These are phyloP conservation scores for Ricordea florida DNA, from an alignment of 92 coral and sea anemone species.

Conservation along the genomic window DNA sequence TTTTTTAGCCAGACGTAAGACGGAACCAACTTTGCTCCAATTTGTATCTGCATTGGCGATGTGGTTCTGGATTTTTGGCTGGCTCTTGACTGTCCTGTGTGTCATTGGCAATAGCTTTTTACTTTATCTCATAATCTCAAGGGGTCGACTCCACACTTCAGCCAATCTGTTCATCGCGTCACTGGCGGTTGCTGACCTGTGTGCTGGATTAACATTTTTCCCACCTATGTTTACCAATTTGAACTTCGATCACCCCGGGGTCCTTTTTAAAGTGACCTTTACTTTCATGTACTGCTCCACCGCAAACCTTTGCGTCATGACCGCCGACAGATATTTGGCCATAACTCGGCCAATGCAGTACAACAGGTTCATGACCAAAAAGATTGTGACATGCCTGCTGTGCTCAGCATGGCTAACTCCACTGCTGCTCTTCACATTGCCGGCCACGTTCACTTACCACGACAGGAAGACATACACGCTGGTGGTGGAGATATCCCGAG, in stretches of 20 bases:
- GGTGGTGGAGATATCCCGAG: background rate
- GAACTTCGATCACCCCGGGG: background rate
- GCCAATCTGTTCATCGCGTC: slow-evolving; percentile 7
- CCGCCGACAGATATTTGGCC: slow-evolving; percentile 49
- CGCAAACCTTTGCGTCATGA: slow-evolving; percentile 40
- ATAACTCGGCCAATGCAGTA: slow-evolving; percentile 48
- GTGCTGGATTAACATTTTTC: background rate
- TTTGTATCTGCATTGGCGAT: background rate
- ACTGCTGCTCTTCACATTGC: background rate
- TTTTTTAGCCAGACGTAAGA: background rate
- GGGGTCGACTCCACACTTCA: background rate
- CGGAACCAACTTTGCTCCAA: background rate
- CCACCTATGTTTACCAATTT: slow-evolving; percentile 2
- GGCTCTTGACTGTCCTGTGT: background rate
- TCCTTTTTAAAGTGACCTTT: background rate
- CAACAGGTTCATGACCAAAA: slow-evolving; percentile 25
- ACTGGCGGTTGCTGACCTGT: slow-evolving; percentile 13
- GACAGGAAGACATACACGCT: background rate
- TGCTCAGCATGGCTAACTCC: too few relatives aligned
- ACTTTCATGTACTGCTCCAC: slow-evolving; percentile 47
- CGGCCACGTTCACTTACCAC: background rate
- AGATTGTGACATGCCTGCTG: too few relatives aligned
- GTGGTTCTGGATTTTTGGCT: slow-evolving; percentile 9
- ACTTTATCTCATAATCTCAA: background rate
- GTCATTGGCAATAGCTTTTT: slow-evolving; percentile 12